Conservation (phyloP, 2,113 vertebrate genomes). For the Myiopsitta monachus region DNA sequence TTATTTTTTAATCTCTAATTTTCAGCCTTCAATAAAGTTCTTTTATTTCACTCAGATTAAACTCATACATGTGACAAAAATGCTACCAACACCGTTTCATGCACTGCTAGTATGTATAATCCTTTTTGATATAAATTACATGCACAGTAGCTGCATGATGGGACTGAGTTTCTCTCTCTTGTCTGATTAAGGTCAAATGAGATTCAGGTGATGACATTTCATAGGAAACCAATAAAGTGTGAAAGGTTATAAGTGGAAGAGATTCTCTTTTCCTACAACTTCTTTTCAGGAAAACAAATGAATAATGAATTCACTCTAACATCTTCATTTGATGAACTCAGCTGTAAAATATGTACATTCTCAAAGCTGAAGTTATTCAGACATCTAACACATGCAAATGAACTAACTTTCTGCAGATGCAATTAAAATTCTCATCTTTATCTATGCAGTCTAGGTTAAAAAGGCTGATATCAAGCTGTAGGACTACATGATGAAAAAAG, state of each 20-base stretch:
- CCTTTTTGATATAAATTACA: background rate
- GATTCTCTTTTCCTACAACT: background rate
- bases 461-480: conserved; percentile 10
- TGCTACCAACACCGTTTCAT: background rate
- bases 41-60: conserved; percentile 22
- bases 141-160: background rate
- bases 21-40: background rate
- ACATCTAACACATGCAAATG: conserved; percentile 51
- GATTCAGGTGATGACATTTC: conserved; percentile 29
- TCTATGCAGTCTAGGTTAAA: conserved; percentile 37
- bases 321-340: conserved; percentile 51
- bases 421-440: conserved; percentile 37
- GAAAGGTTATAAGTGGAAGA: conserved; percentile 49
- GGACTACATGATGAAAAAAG: conserved; percentile 10
- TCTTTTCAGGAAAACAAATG: conserved; percentile 35
- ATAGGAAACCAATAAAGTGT: conserved; percentile 44
- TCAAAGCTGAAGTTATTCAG: conserved; percentile 44
- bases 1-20: background rate
- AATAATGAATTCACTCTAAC: conserved; percentile 55
- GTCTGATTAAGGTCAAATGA: conserved; percentile 16
- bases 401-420: conserved; percentile 14
- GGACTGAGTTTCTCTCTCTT: background rate
- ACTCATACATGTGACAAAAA: conserved; percentile 9
- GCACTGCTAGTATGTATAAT: background rate
- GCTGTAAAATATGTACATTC: conserved; percentile 40